Evolutionary conservation across 2,888 invertebrate genomes (phyloP).

Genomic region (Lasioglossum calceatum): DNA sequence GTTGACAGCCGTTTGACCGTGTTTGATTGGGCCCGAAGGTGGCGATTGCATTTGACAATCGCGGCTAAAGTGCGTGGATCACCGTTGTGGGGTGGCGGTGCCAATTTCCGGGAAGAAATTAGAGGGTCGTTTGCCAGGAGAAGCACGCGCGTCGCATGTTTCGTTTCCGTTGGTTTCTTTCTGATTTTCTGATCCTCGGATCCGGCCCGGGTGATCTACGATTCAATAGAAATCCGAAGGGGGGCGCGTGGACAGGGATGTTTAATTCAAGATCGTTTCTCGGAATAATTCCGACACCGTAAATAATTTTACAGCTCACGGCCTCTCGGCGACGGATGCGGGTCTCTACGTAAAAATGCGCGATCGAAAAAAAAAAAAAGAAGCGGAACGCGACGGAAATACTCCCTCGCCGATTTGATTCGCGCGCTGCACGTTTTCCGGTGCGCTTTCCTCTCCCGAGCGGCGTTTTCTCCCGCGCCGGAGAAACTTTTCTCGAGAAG

Average conservation of each 20-base stretch:
- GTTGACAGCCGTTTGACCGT: too few relatives aligned
- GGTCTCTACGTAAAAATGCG: conserved; percentile 27
- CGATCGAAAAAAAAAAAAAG: not conserved
- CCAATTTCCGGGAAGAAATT: conserved; percentile 50
- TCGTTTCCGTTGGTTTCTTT: conserved; percentile 12
- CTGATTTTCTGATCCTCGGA: conserved; percentile 45
- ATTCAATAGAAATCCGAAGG: conserved; percentile 52
- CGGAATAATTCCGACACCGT: conserved; percentile 48
- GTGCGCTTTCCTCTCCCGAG: conserved; percentile 16
- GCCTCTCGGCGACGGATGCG: conserved; percentile 34
- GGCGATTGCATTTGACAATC: not conserved
- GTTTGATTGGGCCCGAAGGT: too few relatives aligned
- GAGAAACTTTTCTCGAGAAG: conserved; percentile 15
- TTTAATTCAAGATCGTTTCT: conserved; percentile 61
- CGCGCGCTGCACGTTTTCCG: not conserved
- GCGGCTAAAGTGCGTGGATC: not conserved
- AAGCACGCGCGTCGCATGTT: conserved; percentile 21
- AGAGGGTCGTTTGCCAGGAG: conserved; percentile 31
- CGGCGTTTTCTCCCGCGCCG: not conserved
- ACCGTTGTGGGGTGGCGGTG: not conserved
- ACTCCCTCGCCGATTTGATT: conserved; percentile 10
- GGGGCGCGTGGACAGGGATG: conserved; percentile 48
- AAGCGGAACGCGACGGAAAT: conserved; percentile 51
- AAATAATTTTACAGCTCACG: conserved; percentile 55
- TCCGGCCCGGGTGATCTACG: conserved; percentile 51